Evolutionary conservation across 2,113 vertebrate species (phyloP).

Genomic region (Nothobranchius furzeri): DNA sequence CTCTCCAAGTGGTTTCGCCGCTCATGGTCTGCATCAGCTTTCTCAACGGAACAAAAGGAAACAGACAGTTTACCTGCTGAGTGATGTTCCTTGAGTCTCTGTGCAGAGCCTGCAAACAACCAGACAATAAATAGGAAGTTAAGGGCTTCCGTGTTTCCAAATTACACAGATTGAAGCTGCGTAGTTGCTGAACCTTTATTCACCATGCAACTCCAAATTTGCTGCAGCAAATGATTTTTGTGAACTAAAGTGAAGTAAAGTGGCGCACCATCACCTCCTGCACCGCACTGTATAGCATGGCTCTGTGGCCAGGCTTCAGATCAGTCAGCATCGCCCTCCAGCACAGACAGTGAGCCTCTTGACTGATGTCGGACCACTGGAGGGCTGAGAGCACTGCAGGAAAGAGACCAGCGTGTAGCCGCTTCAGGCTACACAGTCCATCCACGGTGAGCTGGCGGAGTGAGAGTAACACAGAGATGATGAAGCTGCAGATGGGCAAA

Average conservation of each 20-base stretch:
- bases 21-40: slow-evolving; percentile 70
- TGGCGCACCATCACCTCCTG: slow-evolving; percentile 76
- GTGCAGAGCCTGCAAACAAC: slow-evolving; percentile 61
- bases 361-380: slow-evolving; percentile 62
- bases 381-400: slow-evolving; percentile 78
- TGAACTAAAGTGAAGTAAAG: slow-evolving; percentile 1
- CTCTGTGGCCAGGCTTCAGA: slow-evolving; percentile 81
- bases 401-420: slow-evolving; percentile 80
- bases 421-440: slow-evolving; percentile 77
- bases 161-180: no score
- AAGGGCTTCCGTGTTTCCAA: no score
- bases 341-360: slow-evolving; percentile 77
- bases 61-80: slow-evolving; percentile 78
- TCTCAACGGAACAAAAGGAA: slow-evolving; percentile 85
- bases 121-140: slow-evolving; percentile 1
- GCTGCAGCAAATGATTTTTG: slow-evolving; percentile 5
- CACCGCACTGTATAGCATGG: slow-evolving; percentile 78
- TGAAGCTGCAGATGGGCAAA: slow-evolving; percentile 16
- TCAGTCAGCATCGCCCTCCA: slow-evolving; percentile 77
- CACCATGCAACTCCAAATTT: neutral
- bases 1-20: slow-evolving; percentile 64
- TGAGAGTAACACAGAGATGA: slow-evolving; percentile 20
- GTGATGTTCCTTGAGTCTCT: slow-evolving; percentile 49
- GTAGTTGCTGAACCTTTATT: no score
- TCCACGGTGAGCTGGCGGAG: slow-evolving; percentile 71